phyloP scores from a whole-genome alignment of 2,797 vertebrate species.

The Nasua narica region DNA sequence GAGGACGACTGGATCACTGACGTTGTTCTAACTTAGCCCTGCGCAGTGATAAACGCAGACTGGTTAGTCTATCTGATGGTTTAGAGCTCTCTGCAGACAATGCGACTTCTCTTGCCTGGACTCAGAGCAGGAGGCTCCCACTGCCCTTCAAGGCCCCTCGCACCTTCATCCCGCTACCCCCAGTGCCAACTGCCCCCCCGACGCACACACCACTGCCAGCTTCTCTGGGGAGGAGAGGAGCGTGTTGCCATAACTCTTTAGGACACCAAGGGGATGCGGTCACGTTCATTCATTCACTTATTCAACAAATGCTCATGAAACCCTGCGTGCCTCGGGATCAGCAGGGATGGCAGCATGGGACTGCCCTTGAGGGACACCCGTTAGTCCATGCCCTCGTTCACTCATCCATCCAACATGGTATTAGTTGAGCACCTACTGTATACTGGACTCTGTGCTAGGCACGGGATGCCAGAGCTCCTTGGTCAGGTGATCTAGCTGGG shows the following conservation, averaged over 20 bases:
- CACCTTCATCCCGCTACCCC: not conserved
- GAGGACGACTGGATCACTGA: not conserved
- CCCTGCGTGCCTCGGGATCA: not conserved
- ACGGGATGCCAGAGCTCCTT: not conserved
- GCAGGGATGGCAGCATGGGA: not conserved
- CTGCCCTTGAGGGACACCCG: not conserved
- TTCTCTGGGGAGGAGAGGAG: not conserved
- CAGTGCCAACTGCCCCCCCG: not conserved
- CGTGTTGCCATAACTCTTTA: not conserved
- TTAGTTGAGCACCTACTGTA: not conserved
- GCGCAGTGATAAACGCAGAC: not conserved
- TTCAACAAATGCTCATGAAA: not conserved
- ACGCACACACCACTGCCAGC: not conserved
- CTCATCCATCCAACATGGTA: not conserved
- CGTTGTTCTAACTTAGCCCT: not conserved
- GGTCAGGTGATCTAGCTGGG: not conserved
- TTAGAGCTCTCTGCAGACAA: not conserved
- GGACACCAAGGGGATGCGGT: not conserved
- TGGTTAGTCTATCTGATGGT: not conserved
- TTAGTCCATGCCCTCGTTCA: not conserved
- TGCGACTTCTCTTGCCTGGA: not conserved
- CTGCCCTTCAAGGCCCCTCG: accelerated
- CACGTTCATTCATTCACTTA: not conserved
- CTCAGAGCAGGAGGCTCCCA: no score
- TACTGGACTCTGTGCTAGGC: no score